These are phyloP conservation scores for Narcine bancroftii DNA, from an alignment of 2,113 vertebrate genomes.

Conservation along the genomic window DNA sequence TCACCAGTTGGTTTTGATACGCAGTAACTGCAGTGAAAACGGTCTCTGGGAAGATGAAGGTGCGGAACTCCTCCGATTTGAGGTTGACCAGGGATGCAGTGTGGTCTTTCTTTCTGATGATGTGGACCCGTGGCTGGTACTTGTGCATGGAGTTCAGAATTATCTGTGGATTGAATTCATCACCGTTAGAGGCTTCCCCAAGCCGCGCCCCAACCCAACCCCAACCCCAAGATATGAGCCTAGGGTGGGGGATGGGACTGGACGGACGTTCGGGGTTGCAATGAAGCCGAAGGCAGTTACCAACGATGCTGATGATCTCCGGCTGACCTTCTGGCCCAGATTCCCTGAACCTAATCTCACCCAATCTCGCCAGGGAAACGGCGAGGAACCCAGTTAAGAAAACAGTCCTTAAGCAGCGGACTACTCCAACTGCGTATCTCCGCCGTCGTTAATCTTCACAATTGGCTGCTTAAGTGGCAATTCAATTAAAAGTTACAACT, in stretches of 20 bases:
- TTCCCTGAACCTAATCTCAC: too few species aligned
- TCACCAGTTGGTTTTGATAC: constrained; percentile 97
- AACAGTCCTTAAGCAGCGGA: too few species aligned
- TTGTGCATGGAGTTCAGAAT: constrained; percentile 99
- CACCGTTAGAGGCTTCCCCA: not conserved
- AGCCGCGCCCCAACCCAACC: too few species aligned
- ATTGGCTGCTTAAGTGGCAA: not conserved
- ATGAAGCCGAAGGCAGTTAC: too few species aligned
- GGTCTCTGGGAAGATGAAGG: constrained; percentile 91
- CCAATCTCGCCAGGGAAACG: too few species aligned
- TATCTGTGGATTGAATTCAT: constrained; percentile 59
- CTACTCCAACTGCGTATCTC: not conserved
- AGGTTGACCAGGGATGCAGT: constrained; percentile 92
- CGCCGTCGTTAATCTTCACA: too few species aligned
- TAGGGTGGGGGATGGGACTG: too few species aligned
- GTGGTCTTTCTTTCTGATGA: constrained; percentile 99
- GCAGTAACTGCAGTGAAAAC: constrained; percentile 96
- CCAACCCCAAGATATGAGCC: too few species aligned
- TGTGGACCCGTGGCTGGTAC: constrained; percentile 95
- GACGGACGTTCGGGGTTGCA: too few species aligned
- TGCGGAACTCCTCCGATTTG: constrained; percentile 95
- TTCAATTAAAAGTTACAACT: not conserved
- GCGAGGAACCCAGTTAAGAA: too few species aligned
- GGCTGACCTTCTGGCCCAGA: too few species aligned
- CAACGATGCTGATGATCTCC: too few species aligned